Evolutionary conservation across 37 sponge, comb jelly and placozoan species (phyloP), one percentile per base, ranked within the genome.

Genomic region (Cliona cf. orientalis): DNA sequence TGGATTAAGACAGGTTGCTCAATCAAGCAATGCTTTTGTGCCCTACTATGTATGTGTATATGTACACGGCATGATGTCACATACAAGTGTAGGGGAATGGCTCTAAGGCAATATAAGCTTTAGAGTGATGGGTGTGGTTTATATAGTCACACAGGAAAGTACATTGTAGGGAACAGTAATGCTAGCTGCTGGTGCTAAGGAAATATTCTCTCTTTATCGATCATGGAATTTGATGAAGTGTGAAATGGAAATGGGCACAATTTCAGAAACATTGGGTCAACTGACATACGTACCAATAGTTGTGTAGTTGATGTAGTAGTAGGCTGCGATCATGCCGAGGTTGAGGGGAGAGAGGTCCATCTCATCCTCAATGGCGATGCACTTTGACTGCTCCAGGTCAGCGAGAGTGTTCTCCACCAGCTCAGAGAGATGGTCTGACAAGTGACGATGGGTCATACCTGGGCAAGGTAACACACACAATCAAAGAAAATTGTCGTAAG

Each of bases 221-320:
- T n/a, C n/a, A n/a, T n/a, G n/a, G n/a, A n/a, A n/a, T n/a, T n/a
- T n/a, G n/a, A n/a, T n/a, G n/a, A n/a, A n/a, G n/a, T n/a, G n/a
- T n/a, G n/a, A n/a, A n/a, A n/a, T n/a, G n/a, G n/a, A n/a, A n/a
- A n/a, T n/a, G n/a, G n/a, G n/a, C n/a, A n/a, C n/a, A n/a, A n/a
- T n/a, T n/a, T n/a, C n/a, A n/a, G n/a, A n/a, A n/a, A n/a, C n/a
- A n/a, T n/a, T n/a, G n/a, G n/a, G n/a, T n/a, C n/a, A n/a, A n/a
- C 53, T 58, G 9, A 1, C n/a, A n/a, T 14, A 71, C 83, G 72
- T 33, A 89, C 96, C 98, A 63, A 97, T 97, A 43, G 98, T 97
- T 6, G 93, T 95, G 87, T 97, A 97, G 87, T 95, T 97, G 86
- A 97, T 97, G 91, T 95, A 97, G 76, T 97, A 97, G 86, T 97